Conservation (phyloP, 1,140 invertebrate species). For the Calliphora vicina region DNA sequence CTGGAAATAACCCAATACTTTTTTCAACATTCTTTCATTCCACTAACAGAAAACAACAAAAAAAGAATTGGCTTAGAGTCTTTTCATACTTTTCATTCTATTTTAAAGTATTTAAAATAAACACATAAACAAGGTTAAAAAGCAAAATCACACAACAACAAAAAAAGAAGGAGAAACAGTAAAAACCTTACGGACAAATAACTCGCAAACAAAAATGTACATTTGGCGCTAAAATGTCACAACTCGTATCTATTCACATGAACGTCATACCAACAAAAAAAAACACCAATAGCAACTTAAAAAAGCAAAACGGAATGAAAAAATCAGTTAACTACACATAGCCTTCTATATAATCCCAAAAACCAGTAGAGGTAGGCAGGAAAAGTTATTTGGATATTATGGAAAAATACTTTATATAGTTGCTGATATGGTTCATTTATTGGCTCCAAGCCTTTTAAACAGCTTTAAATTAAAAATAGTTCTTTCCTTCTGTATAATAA, state of each 20-base stretch:
- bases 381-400: neutral
- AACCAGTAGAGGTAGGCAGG: neutral
- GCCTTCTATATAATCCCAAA: too few species aligned
- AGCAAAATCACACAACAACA: neutral
- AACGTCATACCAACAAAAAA: neutral
- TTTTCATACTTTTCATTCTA: neutral
- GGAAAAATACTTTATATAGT: too few species aligned
- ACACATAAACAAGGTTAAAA: neutral
- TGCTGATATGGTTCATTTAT: too few species aligned
- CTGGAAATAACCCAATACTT: neutral
- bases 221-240: constrained; percentile 9
- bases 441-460: too few species aligned
- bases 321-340: too few species aligned
- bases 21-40: neutral
- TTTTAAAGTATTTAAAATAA: constrained; percentile 1
- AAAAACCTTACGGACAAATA: neutral
- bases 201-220: neutral
- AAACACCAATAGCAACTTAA: neutral
- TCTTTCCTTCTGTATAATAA: too few species aligned
- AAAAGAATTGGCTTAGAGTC: neutral
- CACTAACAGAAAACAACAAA: neutral
- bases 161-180: neutral
- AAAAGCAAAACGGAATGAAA: too few species aligned
- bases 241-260: neutral
- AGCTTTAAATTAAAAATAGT: too few species aligned